Conservation (phyloP, 2,797 vertebrate genomes). For the Platalea minor region DNA sequence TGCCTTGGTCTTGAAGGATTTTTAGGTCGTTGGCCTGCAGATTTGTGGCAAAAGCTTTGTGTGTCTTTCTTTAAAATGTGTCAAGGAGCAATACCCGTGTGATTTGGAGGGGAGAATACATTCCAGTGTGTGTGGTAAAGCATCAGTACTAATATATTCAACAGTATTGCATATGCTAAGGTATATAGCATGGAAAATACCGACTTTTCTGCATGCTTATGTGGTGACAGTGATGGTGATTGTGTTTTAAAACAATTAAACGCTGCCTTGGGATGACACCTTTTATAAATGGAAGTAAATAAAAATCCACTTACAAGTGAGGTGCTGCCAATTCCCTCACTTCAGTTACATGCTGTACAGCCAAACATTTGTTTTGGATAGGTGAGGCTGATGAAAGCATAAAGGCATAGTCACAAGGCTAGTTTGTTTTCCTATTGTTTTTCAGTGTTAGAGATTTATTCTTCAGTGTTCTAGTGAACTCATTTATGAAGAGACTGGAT, state of each 20-base stretch:
- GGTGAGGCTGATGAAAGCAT: background rate
- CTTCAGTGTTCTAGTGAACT: slow-evolving; percentile 26
- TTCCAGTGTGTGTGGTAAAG: background rate
- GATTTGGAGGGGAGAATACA: background rate
- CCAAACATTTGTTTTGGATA: slow-evolving; percentile 20
- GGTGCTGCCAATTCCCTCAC: background rate
- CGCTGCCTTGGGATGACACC: background rate
- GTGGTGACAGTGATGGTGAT: background rate
- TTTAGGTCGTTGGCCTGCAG: background rate
- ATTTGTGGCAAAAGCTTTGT: background rate
- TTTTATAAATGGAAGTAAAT: background rate
- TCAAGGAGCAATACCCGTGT: background rate
- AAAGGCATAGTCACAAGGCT: slow-evolving; percentile 23
- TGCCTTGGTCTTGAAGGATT: background rate
- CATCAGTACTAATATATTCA: background rate
- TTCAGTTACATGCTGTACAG: slow-evolving; percentile 1
- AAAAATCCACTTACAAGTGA: background rate
- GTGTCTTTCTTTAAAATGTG: background rate
- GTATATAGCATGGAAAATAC: background rate
- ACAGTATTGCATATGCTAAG: background rate
- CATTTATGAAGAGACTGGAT: slow-evolving; percentile 27
- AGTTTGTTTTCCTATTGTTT: slow-evolving; percentile 35
- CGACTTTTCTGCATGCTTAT: background rate
- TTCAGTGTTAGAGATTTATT: slow-evolving; percentile 34
- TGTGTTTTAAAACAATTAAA: background rate